Percentiles rank a stretch among this genome's conserved stretches.
These are phyloP conservation scores for Salvelinus sp. DNA, from an alignment of 2,113 vertebrate genomes.

Conservation along the genomic window DNA sequence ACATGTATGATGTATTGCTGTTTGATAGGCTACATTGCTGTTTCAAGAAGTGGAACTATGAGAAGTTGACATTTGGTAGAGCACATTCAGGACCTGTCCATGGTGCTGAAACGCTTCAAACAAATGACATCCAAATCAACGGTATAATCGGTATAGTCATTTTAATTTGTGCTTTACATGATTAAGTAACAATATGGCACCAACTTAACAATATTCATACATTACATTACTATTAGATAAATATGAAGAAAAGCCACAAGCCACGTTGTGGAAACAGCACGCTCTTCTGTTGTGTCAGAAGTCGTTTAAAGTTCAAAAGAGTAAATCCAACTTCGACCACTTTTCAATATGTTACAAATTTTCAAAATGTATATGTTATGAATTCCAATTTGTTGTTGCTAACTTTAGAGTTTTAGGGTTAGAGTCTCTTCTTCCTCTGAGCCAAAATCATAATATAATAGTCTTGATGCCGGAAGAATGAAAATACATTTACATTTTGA, in stretches of 20 bases:
- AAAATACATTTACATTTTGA: background rate
- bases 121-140: background rate
- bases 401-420: too few species aligned
- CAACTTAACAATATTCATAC: background rate
- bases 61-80: too few species aligned
- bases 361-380: too few species aligned
- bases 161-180: background rate
- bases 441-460: conserved; percentile 47
- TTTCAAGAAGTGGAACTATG: too few species aligned
- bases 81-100: too few species aligned
- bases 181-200: background rate
- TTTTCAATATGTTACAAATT: too few species aligned
- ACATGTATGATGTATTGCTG: too few species aligned
- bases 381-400: too few species aligned
- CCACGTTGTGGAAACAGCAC: background rate
- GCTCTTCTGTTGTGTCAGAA: background rate
- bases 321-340: background rate
- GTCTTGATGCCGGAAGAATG: conserved; percentile 53
- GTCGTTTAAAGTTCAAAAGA: background rate
- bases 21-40: too few species aligned
- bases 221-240: background rate
- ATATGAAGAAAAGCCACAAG: background rate
- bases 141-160: background rate
- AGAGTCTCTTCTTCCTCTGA: conserved; percentile 38
- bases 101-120: background rate